Base-by-base conservation (phyloP, 2,797 vertebrate species). In the Gallinago nigripennis region DNA sequence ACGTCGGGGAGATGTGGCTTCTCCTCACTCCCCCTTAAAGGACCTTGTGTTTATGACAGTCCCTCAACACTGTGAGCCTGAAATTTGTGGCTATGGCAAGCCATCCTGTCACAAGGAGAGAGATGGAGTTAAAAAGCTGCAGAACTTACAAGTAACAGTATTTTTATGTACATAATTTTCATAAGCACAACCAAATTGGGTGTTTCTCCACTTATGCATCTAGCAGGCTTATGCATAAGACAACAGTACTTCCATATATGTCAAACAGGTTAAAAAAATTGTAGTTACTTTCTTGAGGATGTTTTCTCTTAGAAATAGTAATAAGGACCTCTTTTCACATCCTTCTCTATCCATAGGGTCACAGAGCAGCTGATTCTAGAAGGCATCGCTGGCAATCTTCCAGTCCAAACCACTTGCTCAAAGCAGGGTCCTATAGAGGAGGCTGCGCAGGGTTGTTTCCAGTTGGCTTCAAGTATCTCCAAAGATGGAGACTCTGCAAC, bases 361-460 rank as follows among this genome's bases (percentile, higher is more conserved):
- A 35, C 11, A 84, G 35, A 51, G n/a, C 41, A 68, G 11, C 27
- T 68, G 14, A 51, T 35, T 66, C 30, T 41, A 30, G 24, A 64
- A 60, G 28, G 16, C 20, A 56, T 6, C 35, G 48, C 31, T 56
- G n/a, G 17, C 21, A 51, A n/a, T 39, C 4, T 0, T 27, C 7
- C 17, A 58, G 8, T 9, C n/a, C n/a, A 43, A 79, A 7, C 3
- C 4, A 3, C 19, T 60, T 39, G 11, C 18, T 57, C 31, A 69
- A 30, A 25, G 5, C 11, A 77, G 17, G 7, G 33, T 56, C 30
- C 56, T 9, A 25, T 1, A 15, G 16, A 65, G 10, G 25, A 48
- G 12, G 13, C 3, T 71, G 9, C 31, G 14, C 28, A 72, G 19
- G 4, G 19, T n/a, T 2, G 0, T 56, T 12, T 33, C n/a, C 53